A percentile compares a stretch with the other conserved stretches of the same genome.
These are phyloP conservation scores for Cacoxenus indagator DNA, from an alignment of 2,888 invertebrate species.

Conservation along the genomic window DNA sequence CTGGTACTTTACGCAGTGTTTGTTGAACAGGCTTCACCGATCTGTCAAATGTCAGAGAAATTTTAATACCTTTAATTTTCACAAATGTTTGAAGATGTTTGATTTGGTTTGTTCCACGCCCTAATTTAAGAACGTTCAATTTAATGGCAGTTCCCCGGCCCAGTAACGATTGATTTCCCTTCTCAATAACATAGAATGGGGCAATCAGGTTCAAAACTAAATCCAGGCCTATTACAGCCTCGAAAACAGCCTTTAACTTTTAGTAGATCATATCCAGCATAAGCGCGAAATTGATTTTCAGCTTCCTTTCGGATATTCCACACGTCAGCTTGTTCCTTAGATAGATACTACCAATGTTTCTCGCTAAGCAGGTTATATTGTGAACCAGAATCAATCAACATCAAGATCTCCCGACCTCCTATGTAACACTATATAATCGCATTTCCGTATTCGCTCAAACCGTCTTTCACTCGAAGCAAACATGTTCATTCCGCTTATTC, in stretches of 20 bases:
- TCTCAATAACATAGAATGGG: slow-evolving; percentile 31
- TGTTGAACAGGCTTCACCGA: too few species aligned
- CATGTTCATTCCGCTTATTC: not conserved
- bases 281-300: slow-evolving; percentile 38
- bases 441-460: too few species aligned
- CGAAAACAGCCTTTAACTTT: slow-evolving; percentile 44
- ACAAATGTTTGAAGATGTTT: too few species aligned
- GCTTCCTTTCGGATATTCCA: not conserved
- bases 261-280: slow-evolving; percentile 51
- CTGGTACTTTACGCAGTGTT: too few species aligned
- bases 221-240: too few species aligned
- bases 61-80: too few species aligned
- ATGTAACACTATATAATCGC: not conserved
- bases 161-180: too few species aligned
- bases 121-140: too few species aligned
- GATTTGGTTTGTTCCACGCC: too few species aligned
- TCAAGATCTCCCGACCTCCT: slow-evolving; percentile 14
- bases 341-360: not conserved
- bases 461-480: not conserved
- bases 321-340: not conserved
- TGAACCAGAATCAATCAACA: too few species aligned
- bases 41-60: too few species aligned
- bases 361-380: slow-evolving; percentile 37
- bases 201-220: slow-evolving; percentile 42
- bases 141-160: too few species aligned